A percentile compares a stretch with the other conserved stretches of the same genome.
These are phyloP conservation scores for Eugnorisma glareosa DNA, from an alignment of 2,888 invertebrate species.

Conservation along the genomic window DNA sequence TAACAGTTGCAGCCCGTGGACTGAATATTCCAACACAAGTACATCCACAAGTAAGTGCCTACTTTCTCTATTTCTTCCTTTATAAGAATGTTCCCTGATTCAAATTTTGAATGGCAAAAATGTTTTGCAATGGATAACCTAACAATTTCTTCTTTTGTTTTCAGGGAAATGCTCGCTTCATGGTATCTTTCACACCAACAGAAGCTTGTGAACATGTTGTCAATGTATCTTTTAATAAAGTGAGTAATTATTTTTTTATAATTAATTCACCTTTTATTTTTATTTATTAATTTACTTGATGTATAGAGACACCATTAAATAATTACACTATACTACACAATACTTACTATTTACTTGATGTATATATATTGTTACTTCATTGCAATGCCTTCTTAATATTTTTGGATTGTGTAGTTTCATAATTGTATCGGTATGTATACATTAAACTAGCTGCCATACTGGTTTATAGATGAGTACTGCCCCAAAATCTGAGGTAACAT, in stretches of 20 bases:
- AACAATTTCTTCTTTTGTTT: conserved; percentile 57
- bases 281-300: too few species aligned
- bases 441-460: neutral
- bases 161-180: conserved; percentile 93
- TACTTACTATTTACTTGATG: neutral
- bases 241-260: too few species aligned
- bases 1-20: conserved; percentile 98
- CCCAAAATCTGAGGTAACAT: neutral
- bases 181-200: conserved; percentile 98
- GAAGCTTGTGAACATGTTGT: conserved; percentile 98
- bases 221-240: conserved; percentile 99
- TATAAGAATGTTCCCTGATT: neutral
- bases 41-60: conserved; percentile 96
- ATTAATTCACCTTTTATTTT: too few species aligned
- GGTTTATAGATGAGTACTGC: neutral
- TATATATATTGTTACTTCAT: neutral
- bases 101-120: neutral
- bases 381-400: neutral
- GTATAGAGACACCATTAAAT: too few species aligned
- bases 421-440: neutral
- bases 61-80: conserved; percentile 26
- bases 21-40: conserved; percentile 98
- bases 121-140: neutral
- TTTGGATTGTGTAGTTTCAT: neutral
- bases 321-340: too few species aligned